phyloP scores from a whole-genome alignment of 1,140 invertebrate genomes.

The Drosophila truncata region DNA sequence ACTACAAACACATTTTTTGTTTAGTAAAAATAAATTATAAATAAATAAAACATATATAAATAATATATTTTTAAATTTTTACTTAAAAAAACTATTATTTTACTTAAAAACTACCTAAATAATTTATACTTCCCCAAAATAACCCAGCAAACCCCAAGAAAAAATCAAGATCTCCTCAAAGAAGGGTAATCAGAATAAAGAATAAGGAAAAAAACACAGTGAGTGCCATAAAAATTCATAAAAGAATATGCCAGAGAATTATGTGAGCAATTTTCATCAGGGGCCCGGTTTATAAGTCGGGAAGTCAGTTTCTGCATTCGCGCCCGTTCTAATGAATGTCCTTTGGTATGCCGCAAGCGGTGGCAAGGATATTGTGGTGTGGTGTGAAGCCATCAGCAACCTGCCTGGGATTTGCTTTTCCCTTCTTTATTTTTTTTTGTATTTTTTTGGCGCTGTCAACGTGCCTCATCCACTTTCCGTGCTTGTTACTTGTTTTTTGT shows the following conservation, averaged over 20 bases:
- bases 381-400: constrained; percentile 12
- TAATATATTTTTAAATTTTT: no score
- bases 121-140: no score
- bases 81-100: no score
- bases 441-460: constrained; percentile 24
- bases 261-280: constrained; percentile 63
- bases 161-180: not conserved
- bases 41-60: no score
- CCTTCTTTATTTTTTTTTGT: not conserved
- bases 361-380: constrained; percentile 1
- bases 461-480: constrained; percentile 19
- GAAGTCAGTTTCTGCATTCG: constrained; percentile 39
- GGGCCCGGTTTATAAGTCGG: constrained; percentile 20
- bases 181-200: not conserved
- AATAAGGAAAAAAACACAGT: not conserved
- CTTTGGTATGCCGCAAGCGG: constrained; percentile 31
- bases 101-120: no score
- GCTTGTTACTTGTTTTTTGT: constrained; percentile 4
- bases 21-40: no score
- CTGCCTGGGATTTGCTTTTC: constrained; percentile 13
- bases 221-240: constrained; percentile 39
- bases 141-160: not conserved
- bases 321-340: constrained; percentile 36
- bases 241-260: constrained; percentile 54
- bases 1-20: no score